Evolutionary conservation across 1,140 invertebrate genomes (phyloP).

Genomic region (Sitophilus oryzae): DNA sequence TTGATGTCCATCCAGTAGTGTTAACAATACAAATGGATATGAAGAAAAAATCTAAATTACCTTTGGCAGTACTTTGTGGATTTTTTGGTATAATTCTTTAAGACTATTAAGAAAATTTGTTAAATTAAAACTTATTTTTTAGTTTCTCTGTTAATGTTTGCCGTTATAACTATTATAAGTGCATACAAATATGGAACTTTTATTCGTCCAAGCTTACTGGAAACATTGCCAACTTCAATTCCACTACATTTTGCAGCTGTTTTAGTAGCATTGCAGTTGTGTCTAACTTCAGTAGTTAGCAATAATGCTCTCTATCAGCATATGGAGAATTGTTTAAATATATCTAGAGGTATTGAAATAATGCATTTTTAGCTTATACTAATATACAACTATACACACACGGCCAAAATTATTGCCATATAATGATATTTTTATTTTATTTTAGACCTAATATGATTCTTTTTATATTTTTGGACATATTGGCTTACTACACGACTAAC

Average conservation of each 20-base stretch:
- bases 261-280: constrained; percentile 66
- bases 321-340: constrained; percentile 55
- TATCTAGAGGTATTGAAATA: constrained; percentile 57
- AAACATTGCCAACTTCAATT: constrained; percentile 57
- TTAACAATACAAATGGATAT: constrained; percentile 76
- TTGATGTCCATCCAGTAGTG: constrained; percentile 73
- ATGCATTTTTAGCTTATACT: constrained; percentile 14
- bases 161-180: constrained; percentile 55
- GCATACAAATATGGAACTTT: constrained; percentile 56
- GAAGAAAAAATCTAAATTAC: constrained; percentile 59
- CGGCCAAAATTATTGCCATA: no score
- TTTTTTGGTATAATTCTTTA: constrained; percentile 54
- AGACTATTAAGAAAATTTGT: not conserved
- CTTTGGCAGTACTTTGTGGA: constrained; percentile 56
- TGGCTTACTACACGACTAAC: no score
- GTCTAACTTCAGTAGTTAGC: constrained; percentile 67
- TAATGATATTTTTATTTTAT: no score
- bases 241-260: constrained; percentile 56
- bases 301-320: constrained; percentile 71
- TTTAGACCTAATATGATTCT: no score
- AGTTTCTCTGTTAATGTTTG: constrained; percentile 58
- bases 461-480: no score
- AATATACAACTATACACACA: no score
- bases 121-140: constrained; percentile 28
- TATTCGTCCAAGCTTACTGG: constrained; percentile 48